Conservation (phyloP, 2,888 invertebrate species). For the Rhabditophanes sp. region DNA sequence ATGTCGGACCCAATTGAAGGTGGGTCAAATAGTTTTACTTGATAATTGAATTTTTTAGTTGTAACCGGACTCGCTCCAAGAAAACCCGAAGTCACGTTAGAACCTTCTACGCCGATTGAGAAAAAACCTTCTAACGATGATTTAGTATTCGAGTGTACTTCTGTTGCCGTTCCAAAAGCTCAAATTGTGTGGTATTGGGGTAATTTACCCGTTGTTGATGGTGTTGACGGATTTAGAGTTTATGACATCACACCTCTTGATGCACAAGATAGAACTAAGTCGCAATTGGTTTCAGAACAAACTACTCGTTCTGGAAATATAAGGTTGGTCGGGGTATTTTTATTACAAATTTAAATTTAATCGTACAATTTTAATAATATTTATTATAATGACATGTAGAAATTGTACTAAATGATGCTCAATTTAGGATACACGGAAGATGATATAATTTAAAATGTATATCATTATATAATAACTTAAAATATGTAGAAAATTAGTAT, state of each 20-base stretch:
- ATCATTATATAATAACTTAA: no score
- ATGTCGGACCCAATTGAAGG: not conserved
- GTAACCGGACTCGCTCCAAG: no score
- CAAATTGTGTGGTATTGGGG: conserved; percentile 42
- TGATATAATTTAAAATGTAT: no score
- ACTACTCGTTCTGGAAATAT: conserved; percentile 33
- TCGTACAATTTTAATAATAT: not conserved
- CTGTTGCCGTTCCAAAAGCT: conserved; percentile 37
- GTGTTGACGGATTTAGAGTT: conserved; percentile 37
- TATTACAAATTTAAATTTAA: not conserved
- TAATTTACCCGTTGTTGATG: conserved; percentile 32
- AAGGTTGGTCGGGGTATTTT: conserved; percentile 30
- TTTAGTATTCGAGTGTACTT: conserved; percentile 31
- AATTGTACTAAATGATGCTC: no score
- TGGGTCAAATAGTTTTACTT: conserved; percentile 1
- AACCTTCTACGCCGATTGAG: conserved; percentile 21
- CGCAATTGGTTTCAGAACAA: conserved; percentile 26
- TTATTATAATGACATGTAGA: not conserved
- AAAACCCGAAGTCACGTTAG: conserved; percentile 21
- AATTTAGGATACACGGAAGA: no score
- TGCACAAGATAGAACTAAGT: conserved; percentile 24
- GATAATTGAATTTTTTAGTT: conserved; percentile 11
- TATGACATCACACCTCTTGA: conserved; percentile 34
- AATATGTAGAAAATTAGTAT: no score
- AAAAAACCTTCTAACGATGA: conserved; percentile 31